These are phyloP conservation scores for Subanguina moxae DNA, from an alignment of 1,140 invertebrate species.

Conservation along the genomic window DNA sequence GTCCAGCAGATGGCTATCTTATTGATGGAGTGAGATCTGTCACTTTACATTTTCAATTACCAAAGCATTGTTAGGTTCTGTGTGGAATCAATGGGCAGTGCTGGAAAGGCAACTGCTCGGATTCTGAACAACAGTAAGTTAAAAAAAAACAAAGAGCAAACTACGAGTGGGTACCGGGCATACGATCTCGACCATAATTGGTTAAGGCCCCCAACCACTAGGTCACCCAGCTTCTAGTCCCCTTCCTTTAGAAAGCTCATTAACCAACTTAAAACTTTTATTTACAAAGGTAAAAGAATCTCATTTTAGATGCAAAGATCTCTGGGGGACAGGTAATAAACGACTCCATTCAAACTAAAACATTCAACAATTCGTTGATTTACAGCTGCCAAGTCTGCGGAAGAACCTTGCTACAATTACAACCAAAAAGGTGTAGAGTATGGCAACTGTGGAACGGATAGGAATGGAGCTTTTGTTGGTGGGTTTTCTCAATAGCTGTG, in stretches of 20 bases:
- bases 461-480: constrained; percentile 36
- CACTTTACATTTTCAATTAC: neutral
- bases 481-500: neutral
- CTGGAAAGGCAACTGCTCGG: constrained; percentile 57
- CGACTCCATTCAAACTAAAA: constrained; percentile 10
- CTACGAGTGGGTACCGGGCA: too few relatives aligned
- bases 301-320: constrained; percentile 34
- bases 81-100: constrained; percentile 58
- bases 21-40: constrained; percentile 47
- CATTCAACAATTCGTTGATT: constrained; percentile 8
- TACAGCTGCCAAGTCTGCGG: constrained; percentile 42
- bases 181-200: too few relatives aligned
- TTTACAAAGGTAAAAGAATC: too few relatives aligned
- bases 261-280: too few relatives aligned
- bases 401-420: constrained; percentile 48
- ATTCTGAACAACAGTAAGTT: constrained; percentile 41
- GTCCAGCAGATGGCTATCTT: constrained; percentile 55
- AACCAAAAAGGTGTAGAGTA: constrained; percentile 57
- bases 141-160: too few relatives aligned
- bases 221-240: too few relatives aligned
- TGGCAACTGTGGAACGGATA: constrained; percentile 52
- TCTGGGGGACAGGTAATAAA: constrained; percentile 48
- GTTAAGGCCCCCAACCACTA: too few relatives aligned
- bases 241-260: too few relatives aligned
- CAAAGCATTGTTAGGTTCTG: neutral